These are phyloP conservation scores for Phalera bucephala DNA, from an alignment of 2,888 invertebrate species.

Conservation along the genomic window DNA sequence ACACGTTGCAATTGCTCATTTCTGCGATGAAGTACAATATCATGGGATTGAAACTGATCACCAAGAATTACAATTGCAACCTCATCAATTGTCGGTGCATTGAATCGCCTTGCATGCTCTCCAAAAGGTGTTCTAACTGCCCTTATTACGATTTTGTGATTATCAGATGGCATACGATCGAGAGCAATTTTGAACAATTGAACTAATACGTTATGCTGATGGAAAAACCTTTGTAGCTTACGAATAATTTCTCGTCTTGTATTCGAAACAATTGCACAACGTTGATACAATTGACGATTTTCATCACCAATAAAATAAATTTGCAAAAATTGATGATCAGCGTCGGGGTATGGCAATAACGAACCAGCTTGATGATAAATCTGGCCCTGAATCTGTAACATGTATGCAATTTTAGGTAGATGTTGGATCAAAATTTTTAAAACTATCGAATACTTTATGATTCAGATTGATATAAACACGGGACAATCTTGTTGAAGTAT, in stretches of 20 bases:
- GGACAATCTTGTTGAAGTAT: slow-evolving; percentile 1
- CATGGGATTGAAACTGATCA: slow-evolving; percentile 5
- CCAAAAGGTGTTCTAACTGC: slow-evolving; percentile 3
- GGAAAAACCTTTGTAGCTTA: slow-evolving; percentile 8
- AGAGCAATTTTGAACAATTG: slow-evolving; percentile 8
- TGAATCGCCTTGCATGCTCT: slow-evolving; percentile 2
- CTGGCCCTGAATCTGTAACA: no score
- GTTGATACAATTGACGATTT: slow-evolving; percentile 5
- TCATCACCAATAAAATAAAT: slow-evolving; percentile 4
- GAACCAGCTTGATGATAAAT: slow-evolving; percentile 1
- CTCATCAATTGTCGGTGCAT: slow-evolving; percentile 9
- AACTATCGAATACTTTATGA: background rate
- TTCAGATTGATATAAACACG: slow-evolving; percentile 3
- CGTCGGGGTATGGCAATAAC: slow-evolving; percentile 1
- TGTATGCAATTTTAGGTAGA: slow-evolving; percentile 2
- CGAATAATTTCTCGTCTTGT: slow-evolving; percentile 8
- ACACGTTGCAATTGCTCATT: slow-evolving; percentile 1
- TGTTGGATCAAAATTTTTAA: slow-evolving; percentile 1
- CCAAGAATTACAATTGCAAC: slow-evolving; percentile 8
- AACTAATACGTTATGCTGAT: slow-evolving; percentile 10
- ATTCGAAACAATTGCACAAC: slow-evolving; percentile 4
- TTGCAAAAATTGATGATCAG: slow-evolving; percentile 2
- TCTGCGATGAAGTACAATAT: slow-evolving; percentile 8
- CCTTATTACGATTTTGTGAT: slow-evolving; percentile 4
- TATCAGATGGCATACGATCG: slow-evolving; percentile 9